Evolutionary conservation across 2,113 vertebrate species (phyloP).

Genomic region (Ophthalmotilapia sp.): DNA sequence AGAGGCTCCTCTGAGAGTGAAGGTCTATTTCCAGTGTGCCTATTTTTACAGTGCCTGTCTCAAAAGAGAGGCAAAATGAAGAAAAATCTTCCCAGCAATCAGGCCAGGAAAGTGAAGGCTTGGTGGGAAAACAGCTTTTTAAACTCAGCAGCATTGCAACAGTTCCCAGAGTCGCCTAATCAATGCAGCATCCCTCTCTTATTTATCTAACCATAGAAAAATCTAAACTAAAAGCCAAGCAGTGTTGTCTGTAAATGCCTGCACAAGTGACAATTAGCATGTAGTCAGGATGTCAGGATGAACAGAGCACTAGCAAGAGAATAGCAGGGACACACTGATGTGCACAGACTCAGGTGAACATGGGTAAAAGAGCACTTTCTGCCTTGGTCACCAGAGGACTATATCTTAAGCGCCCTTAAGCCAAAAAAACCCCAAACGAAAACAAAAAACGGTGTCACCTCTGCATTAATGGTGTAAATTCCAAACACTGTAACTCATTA

Average conservation of each 20-base stretch:
- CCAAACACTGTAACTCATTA: not conserved
- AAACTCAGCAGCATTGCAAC: not conserved
- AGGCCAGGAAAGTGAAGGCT: conserved; percentile 40
- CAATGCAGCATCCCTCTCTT: not conserved
- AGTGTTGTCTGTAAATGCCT: not conserved
- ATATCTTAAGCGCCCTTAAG: not conserved
- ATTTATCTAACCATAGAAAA: not conserved
- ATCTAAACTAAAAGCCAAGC: not conserved
- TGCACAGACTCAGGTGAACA: not conserved
- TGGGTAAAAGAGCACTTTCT: not conserved
- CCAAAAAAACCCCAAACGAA: not conserved
- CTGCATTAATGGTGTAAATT: not conserved
- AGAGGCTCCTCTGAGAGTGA: conserved; percentile 63
- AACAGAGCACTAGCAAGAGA: not conserved
- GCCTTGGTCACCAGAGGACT: not conserved
- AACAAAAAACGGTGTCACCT: not conserved
- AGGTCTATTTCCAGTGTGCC: conserved; percentile 68
- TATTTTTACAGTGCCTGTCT: conserved; percentile 66
- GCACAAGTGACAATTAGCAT: not conserved
- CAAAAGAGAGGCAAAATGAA: conserved; percentile 53
- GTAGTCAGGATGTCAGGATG: not conserved
- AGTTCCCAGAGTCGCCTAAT: not conserved
- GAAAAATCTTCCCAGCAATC: conserved; percentile 58
- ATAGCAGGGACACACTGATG: not conserved
- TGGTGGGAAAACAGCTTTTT: conserved; percentile 15